These are phyloP conservation scores for Phalacrocorax pelagicus DNA, from an alignment of 2,113 vertebrate species.

Conservation along the genomic window DNA sequence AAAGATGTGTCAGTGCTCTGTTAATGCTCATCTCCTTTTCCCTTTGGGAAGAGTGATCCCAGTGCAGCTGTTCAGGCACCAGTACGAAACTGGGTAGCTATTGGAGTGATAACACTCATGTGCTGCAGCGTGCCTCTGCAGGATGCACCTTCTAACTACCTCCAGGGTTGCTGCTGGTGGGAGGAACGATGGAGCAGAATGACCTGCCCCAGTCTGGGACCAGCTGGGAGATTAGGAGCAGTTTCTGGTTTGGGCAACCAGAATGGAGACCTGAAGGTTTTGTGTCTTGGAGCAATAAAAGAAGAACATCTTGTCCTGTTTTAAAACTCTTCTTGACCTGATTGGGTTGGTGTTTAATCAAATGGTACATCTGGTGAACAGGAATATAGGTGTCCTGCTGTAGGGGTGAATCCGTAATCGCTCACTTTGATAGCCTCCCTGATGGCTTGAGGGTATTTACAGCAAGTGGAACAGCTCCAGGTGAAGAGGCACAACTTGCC, in stretches of 20 bases:
- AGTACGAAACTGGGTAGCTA: not conserved
- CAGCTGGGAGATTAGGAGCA: not conserved
- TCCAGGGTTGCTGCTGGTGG: not conserved
- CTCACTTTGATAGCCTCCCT: not conserved
- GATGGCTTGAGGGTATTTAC: not conserved
- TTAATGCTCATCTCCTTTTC: not conserved
- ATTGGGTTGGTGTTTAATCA: not conserved
- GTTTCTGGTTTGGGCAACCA: not conserved
- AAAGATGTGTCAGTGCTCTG: not conserved
- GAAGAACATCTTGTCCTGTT: not conserved
- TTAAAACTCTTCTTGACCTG: not conserved
- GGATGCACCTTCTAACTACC: not conserved
- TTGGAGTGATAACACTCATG: not conserved
- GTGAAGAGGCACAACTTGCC: not conserved
- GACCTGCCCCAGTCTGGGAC: not conserved
- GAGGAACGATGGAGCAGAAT: not conserved
- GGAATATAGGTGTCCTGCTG: not conserved
- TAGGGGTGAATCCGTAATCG: rapidly evolving
- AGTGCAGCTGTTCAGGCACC: not conserved
- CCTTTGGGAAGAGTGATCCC: not conserved
- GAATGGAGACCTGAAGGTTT: not conserved
- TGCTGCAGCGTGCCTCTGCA: not conserved
- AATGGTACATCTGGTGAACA: not conserved
- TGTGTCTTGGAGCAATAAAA: not conserved
- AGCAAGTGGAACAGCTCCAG: not conserved